Evolutionary conservation across 2,797 vertebrate genomes (phyloP).

Genomic region (Takifugu ocellatus): DNA sequence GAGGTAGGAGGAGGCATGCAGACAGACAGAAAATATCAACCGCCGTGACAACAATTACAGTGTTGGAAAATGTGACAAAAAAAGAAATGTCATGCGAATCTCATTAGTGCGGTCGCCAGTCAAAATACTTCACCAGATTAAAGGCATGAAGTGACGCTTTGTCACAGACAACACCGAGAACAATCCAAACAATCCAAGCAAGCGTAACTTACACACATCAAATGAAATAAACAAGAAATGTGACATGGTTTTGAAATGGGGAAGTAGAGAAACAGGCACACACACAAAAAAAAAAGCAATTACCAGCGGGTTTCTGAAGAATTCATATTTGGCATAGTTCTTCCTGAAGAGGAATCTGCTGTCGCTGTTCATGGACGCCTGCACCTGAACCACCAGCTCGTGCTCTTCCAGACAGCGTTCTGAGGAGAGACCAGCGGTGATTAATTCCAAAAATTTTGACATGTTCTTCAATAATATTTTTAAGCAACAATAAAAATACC

Average conservation of each 20-base stretch:
- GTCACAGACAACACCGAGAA: neutral
- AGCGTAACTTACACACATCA: neutral
- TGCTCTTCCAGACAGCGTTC: constrained; percentile 96
- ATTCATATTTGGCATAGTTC: constrained; percentile 99
- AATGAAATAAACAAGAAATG: neutral
- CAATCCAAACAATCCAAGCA: neutral
- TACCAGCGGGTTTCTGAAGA: constrained; percentile 95
- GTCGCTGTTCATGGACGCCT: constrained; percentile 88
- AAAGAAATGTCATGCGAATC: constrained; percentile 34
- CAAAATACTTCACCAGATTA: constrained; percentile 27
- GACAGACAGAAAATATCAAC: constrained; percentile 36
- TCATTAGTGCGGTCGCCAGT: constrained; percentile 39
- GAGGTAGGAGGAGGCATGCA: constrained; percentile 18
- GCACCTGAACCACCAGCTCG: constrained; percentile 90
- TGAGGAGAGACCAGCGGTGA: constrained; percentile 50
- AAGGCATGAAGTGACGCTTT: constrained; percentile 1
- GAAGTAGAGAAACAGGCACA: neutral
- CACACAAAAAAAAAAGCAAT: constrained; percentile 13
- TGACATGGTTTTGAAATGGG: neutral
- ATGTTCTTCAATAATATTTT: neutral
- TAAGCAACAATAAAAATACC: too few relatives aligned
- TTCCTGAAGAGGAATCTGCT: constrained; percentile 97
- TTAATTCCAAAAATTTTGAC: neutral
- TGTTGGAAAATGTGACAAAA: constrained; percentile 55
- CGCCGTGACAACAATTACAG: constrained; percentile 41